phyloP scores from a whole-genome alignment of 2,888 invertebrate genomes.

The Meiosimyza decipiens region DNA sequence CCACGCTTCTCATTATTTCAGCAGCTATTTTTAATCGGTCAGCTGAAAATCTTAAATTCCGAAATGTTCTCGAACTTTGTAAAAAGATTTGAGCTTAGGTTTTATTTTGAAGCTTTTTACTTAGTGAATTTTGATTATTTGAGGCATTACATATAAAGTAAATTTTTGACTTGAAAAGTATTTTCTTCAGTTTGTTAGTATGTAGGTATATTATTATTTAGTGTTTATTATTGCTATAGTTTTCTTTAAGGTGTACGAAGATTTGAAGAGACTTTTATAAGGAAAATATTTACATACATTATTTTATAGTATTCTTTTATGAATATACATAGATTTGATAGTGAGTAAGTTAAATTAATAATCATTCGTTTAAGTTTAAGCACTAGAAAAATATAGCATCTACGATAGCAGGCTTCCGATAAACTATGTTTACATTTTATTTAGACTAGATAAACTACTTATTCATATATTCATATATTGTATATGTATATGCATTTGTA shows the following conservation, averaged over 20 bases:
- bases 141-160: too few relatives aligned
- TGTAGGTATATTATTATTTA: slow-evolving; percentile 1
- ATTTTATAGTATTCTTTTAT: background rate
- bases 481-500: too few relatives aligned
- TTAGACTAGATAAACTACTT: too few relatives aligned
- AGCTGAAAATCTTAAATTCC: too few relatives aligned
- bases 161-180: too few relatives aligned
- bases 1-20: too few relatives aligned
- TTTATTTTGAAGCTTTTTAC: background rate
- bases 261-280: background rate
- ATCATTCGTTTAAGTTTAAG: background rate
- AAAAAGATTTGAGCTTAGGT: background rate
- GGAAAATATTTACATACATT: background rate
- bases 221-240: slow-evolving; percentile 1
- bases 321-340: background rate
- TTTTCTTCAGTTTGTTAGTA: background rate
- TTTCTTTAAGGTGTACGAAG: background rate
- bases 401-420: background rate
- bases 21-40: too few relatives aligned
- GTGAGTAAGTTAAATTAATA: background rate
- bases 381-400: slow-evolving; percentile 15
- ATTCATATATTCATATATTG: too few relatives aligned
- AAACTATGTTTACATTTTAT: too few relatives aligned
- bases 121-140: background rate
- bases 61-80: background rate